phyloP scores from a whole-genome alignment of 2,113 vertebrate genomes.

The cattle (Bos taurus) region DNA sequence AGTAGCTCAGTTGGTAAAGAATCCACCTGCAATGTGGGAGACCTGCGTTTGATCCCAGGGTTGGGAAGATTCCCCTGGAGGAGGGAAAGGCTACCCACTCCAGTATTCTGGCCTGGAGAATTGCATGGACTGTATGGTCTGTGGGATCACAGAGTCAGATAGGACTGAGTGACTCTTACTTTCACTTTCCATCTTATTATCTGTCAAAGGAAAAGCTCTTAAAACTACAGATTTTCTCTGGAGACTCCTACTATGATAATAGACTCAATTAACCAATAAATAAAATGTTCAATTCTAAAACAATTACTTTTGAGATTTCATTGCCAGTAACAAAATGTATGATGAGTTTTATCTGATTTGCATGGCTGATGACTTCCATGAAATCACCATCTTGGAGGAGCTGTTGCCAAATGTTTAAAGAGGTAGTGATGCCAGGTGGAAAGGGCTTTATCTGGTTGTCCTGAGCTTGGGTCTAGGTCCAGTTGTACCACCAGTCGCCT shows the following conservation, averaged over 20 bases:
- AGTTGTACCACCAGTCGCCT: neutral
- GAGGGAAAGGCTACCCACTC: neutral
- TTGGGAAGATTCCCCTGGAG: neutral
- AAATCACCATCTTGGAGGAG: neutral
- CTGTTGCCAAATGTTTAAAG: neutral
- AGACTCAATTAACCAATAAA: neutral
- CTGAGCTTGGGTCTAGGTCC: neutral
- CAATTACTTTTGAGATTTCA: neutral
- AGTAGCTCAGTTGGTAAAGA: neutral
- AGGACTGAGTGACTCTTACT: neutral
- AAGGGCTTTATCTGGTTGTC: neutral
- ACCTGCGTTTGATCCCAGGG: neutral
- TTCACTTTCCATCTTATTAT: neutral
- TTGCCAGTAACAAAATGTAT: neutral
- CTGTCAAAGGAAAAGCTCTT: neutral
- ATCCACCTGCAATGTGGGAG: neutral
- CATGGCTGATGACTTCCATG: neutral
- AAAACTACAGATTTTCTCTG: neutral
- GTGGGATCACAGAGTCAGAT: neutral
- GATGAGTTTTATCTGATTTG: neutral
- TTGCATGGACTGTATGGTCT: neutral
- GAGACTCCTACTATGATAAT: neutral
- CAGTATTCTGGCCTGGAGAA: neutral
- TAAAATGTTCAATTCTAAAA: neutral
- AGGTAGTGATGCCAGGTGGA: neutral